Evolutionary conservation across 92 coral and sea anemone genomes (phyloP).

Genomic region (Zoanthus gigantus): DNA sequence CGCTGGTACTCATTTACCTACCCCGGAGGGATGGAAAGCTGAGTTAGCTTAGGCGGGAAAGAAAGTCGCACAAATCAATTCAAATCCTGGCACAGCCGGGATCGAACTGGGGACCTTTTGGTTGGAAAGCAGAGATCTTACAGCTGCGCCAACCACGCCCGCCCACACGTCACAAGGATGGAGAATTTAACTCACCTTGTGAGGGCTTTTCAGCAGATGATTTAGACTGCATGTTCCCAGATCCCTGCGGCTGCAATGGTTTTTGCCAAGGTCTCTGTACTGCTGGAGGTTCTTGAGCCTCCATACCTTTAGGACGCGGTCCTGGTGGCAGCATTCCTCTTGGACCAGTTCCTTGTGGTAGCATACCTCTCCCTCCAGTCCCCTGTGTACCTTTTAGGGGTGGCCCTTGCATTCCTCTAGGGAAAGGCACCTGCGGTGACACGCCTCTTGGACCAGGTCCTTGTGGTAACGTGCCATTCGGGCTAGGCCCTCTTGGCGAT

Average conservation of each 20-base stretch:
- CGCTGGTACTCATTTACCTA: too few relatives aligned
- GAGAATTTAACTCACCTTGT: background rate
- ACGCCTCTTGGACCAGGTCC: background rate
- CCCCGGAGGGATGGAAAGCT: too few relatives aligned
- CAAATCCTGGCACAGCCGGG: too few relatives aligned
- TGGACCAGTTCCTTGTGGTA: background rate
- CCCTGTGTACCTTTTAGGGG: background rate
- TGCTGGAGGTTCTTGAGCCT: background rate
- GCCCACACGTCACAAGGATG: background rate
- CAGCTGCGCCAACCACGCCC: too few relatives aligned
- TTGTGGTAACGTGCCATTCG: background rate
- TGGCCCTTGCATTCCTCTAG: background rate
- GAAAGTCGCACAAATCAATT: too few relatives aligned
- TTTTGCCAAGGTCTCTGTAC: background rate
- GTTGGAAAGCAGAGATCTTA: too few relatives aligned
- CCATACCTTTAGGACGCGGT: background rate
- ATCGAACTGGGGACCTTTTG: too few relatives aligned
- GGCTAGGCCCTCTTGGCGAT: background rate
- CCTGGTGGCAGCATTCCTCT: background rate
- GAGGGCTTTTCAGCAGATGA: background rate
- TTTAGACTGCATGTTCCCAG: background rate
- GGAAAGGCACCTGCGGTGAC: background rate
- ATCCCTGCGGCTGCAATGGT: background rate
- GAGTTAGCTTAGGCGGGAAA: too few relatives aligned
- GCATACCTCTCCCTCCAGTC: background rate